These are phyloP conservation scores for Drosophila rubida DNA, from an alignment of 2,888 invertebrate species.

Conservation along the genomic window DNA sequence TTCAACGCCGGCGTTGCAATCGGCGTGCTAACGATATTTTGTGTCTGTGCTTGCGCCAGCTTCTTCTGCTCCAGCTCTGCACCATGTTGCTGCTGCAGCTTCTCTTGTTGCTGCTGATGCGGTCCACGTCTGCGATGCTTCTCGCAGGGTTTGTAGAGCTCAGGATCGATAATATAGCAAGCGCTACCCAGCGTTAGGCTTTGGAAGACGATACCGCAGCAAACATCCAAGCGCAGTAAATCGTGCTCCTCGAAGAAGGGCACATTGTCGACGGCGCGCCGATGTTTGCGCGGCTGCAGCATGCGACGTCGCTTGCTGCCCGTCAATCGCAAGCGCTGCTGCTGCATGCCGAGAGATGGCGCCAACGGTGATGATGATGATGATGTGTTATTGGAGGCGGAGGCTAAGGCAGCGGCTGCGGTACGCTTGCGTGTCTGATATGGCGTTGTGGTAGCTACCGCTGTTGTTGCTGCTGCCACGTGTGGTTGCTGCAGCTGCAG, in stretches of 20 bases:
- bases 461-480: conserved; percentile 24
- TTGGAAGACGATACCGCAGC: conserved; percentile 82
- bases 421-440: conserved; percentile 75
- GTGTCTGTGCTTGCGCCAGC: neutral
- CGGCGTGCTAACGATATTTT: neutral
- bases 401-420: conserved; percentile 64
- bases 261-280: conserved; percentile 68
- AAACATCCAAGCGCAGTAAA: conserved; percentile 79
- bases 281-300: conserved; percentile 77
- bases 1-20: conserved; percentile 78
- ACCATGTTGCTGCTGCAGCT: conserved; percentile 22
- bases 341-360: neutral
- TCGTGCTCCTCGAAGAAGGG: conserved; percentile 82
- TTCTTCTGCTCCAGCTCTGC: conserved; percentile 3
- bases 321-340: conserved; percentile 7
- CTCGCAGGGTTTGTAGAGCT: conserved; percentile 79
- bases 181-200: conserved; percentile 56
- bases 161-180: conserved; percentile 81
- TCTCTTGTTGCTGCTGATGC: conserved; percentile 21
- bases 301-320: conserved; percentile 82
- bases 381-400: conserved; percentile 7
- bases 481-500: conserved; percentile 22
- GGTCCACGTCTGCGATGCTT: conserved; percentile 69
- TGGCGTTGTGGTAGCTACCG: conserved; percentile 26
- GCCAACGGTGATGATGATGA: neutral